Base-by-base conservation (phyloP, 2,797 vertebrate species). In the Urosaurus nigricauda region DNA sequence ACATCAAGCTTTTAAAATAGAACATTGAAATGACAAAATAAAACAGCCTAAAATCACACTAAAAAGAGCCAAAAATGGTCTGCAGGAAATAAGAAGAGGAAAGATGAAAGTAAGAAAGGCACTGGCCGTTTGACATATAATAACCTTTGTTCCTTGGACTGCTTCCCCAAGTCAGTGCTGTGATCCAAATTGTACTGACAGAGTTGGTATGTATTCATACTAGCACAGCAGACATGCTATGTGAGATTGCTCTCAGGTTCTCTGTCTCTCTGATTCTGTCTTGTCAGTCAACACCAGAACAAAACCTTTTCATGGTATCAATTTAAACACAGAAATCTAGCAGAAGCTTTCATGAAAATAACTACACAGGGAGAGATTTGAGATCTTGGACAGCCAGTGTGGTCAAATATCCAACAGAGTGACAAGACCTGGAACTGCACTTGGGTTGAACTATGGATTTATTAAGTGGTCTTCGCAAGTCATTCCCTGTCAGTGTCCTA, bases 1-100 rank as follows among this genome's bases (percentile, higher is more conserved):
- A 84, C 83, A 80, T 12, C 40, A 88, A 88, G 13, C 74, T 88
- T 84, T 70, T 79, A 43, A 88, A 56, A 43, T 43, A 24, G 35
- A 63, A 77, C 14, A 53, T 47, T 71, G 12, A 40, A 56, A 58
- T 16, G 35, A 21, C 37, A 80, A 56, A 80, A 58, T 71, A 2
- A 40, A 40, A 65, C 24, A 87, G 29, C 32, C 40, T 77, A 26
- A 29, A 12, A 35, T 47, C 40, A 71, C 75, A n/a, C 68, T 51
- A 17, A 77, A 43, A 47, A 4, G 24, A 58, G 37, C n/a, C 32
- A 51, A 17, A 65, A 29, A 16, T 51, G 32, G 56, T 75, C 16
- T 11, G 5, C 40, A 73, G 68, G 7, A 29, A 78, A 68, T 7
- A 56, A 4, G 47, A 71, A 70, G 53, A 37, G 9, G 26, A 78